Percentiles rank a stretch among this genome's conserved stretches.
phyloP scores from a whole-genome alignment of 2,797 vertebrate species.

The Pseudotriccus pelzelni region DNA sequence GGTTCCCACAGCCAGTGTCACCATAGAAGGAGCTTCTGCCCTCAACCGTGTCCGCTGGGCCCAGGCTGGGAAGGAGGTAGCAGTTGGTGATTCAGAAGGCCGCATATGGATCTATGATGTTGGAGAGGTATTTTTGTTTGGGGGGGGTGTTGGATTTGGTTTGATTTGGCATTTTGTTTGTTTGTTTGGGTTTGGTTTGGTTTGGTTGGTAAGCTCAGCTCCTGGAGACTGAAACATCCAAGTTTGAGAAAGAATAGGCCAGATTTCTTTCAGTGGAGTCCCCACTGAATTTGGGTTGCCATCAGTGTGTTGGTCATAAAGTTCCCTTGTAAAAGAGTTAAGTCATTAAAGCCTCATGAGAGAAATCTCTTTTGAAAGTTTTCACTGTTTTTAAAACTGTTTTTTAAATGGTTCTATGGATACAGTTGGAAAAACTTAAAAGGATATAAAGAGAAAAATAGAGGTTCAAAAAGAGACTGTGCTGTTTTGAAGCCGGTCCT shows the following conservation, averaged over 20 bases:
- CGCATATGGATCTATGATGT: constrained; percentile 96
- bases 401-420: neutral
- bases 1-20: constrained; percentile 96
- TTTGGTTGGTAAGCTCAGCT: neutral
- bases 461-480: neutral
- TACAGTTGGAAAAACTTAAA: neutral
- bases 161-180: neutral
- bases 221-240: neutral
- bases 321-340: neutral
- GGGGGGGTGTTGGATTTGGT: neutral
- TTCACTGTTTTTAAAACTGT: neutral
- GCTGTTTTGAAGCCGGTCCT: neutral
- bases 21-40: constrained; percentile 91
- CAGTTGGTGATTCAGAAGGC: constrained; percentile 96
- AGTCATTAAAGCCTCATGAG: neutral
- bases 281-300: neutral
- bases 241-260: neutral
- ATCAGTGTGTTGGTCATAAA: neutral
- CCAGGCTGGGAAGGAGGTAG: constrained; percentile 92
- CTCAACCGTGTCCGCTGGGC: constrained; percentile 96
- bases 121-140: constrained; percentile 86
- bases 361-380: neutral
- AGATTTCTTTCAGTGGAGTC: neutral
- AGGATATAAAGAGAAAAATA: neutral
- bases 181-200: neutral